These are phyloP conservation scores for Agrilus planipennis DNA, from an alignment of 1,140 invertebrate species.

Conservation along the genomic window DNA sequence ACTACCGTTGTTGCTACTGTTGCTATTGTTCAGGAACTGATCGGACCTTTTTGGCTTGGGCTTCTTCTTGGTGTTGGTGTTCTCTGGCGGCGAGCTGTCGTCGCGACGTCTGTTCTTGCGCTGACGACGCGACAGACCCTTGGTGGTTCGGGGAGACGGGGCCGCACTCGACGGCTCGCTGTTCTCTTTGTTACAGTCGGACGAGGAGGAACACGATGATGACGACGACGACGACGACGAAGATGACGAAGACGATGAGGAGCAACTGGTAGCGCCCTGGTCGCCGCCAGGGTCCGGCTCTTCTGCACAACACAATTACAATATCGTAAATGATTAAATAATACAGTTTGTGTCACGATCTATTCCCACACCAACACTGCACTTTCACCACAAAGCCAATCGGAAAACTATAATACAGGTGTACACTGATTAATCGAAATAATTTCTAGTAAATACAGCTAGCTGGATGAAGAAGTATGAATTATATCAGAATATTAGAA, in stretches of 20 bases:
- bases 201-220: too few species aligned
- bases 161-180: slow-evolving; percentile 11
- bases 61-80: slow-evolving; percentile 20
- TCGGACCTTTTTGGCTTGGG: slow-evolving; percentile 5
- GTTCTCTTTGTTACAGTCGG: slow-evolving; percentile 30
- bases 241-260: too few species aligned
- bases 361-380: too few species aligned
- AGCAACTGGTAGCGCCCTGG: slow-evolving; percentile 18
- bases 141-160: slow-evolving; percentile 14
- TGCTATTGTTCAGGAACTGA: neutral
- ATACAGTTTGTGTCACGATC: too few species aligned
- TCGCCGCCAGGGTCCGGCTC: slow-evolving; percentile 33
- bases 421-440: too few species aligned
- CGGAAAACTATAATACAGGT: too few species aligned
- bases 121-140: slow-evolving; percentile 20
- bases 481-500: too few species aligned
- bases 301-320: slow-evolving; percentile 29
- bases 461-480: too few species aligned
- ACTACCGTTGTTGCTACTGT: neutral
- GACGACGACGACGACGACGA: too few species aligned
- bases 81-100: slow-evolving; percentile 29
- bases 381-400: too few species aligned
- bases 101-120: slow-evolving; percentile 21
- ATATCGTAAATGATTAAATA: too few species aligned
- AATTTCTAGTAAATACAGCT: too few species aligned